phyloP scores from a whole-genome alignment of 2,797 vertebrate genomes.

The Lagocephalus sceleratus region DNA sequence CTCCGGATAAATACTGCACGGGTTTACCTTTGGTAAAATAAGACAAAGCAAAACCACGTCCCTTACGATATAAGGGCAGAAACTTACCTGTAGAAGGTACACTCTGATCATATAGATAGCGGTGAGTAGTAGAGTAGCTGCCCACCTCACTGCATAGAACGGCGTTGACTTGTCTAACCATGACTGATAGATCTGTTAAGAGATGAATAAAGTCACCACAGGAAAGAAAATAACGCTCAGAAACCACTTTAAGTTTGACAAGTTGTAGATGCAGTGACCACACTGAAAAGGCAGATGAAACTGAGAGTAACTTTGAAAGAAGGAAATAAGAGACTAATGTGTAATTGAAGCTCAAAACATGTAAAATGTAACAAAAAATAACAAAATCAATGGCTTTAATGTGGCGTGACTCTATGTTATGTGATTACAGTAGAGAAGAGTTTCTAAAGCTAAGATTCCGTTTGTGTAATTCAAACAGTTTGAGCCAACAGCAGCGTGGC shows the following conservation, averaged over 20 bases:
- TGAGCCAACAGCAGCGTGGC: too few species aligned
- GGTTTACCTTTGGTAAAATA: too few species aligned
- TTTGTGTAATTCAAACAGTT: too few species aligned
- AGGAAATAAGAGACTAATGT: background rate
- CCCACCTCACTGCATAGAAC: slow-evolving; percentile 89
- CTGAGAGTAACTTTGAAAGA: background rate
- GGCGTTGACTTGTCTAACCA: slow-evolving; percentile 99
- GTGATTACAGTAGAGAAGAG: too few species aligned
- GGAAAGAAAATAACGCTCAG: background rate
- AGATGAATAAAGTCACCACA: slow-evolving; percentile 5
- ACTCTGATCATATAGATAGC: slow-evolving; percentile 97
- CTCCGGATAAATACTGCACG: too few species aligned
- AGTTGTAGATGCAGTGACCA: too few species aligned
- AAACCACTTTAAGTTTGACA: background rate
- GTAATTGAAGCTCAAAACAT: background rate
- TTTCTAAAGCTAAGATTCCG: too few species aligned
- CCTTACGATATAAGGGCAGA: too few species aligned
- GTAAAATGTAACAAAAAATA: background rate
- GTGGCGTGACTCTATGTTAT: too few species aligned
- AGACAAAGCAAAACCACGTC: too few species aligned
- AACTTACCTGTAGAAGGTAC: slow-evolving; percentile 93
- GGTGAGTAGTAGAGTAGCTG: slow-evolving; percentile 86
- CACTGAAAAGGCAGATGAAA: too few species aligned
- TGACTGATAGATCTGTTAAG: slow-evolving; percentile 92
- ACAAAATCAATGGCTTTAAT: background rate